Percentiles rank a stretch among this genome's conserved stretches.
Evolutionary conservation across 2,113 vertebrate genomes (phyloP).

Genomic region (Mesitornis unicolor): DNA sequence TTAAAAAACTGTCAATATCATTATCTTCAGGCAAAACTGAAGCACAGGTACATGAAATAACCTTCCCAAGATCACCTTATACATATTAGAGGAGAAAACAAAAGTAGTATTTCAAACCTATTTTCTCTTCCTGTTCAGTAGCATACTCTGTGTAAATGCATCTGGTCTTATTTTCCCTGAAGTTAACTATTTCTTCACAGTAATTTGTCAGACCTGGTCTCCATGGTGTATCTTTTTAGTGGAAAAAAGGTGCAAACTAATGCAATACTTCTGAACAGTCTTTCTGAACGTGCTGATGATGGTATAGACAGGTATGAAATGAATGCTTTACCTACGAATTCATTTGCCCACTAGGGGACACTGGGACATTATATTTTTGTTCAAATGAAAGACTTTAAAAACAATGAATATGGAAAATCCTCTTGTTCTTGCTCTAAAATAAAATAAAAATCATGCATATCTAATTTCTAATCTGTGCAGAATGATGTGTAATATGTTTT

Average conservation of each 20-base stretch:
- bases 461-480: background rate
- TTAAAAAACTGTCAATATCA: background rate
- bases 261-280: background rate
- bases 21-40: background rate
- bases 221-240: background rate
- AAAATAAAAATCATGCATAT: background rate
- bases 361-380: constrained; percentile 63
- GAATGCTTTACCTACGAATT: background rate
- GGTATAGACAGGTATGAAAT: background rate
- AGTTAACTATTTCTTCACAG: background rate
- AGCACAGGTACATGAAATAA: background rate
- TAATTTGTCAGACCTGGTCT: background rate
- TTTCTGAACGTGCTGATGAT: background rate
- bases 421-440: background rate
- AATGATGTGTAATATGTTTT: background rate
- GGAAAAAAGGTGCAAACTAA: background rate
- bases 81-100: background rate
- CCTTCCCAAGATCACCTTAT: background rate
- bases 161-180: background rate
- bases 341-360: constrained; percentile 71
- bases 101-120: background rate
- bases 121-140: background rate
- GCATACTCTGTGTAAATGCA: background rate
- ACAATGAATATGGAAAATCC: background rate
- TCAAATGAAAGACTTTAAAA: background rate